Base-by-base conservation (phyloP, 2,888 invertebrate genomes). In the Aphodius granarius region DNA sequence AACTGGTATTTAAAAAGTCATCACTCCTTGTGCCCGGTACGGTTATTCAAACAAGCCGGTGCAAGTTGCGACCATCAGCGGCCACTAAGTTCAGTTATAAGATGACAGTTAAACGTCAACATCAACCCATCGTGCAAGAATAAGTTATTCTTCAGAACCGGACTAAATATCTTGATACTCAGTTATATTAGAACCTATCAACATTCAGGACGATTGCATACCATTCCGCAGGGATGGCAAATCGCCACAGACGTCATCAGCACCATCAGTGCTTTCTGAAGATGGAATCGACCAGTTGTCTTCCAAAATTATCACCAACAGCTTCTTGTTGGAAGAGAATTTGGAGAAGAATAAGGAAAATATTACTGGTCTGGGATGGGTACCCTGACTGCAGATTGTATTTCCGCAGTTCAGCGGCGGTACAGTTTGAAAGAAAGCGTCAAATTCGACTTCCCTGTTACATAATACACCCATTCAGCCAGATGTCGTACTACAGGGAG, bases 401-500 rank as follows among this genome's bases (percentile, higher is more conserved):
- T 62, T 80, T 86, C 17, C 82, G 86, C 17, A 87, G 87, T 76
- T 80, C 79, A 15, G 84, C 85, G 0, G 83, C 86, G 2, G 80
- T 87, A 3, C 79, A 81, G n/a, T 81, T 82, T n/a, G 87, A 87
- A 75, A 86, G 84, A 73, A 83, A 81, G 74, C 79, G 84, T 18
- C 87, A 87, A 23, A 81, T 81, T 17, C 82, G 83, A 5, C 17
- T 75, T 0, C 62, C 83, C 20, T 83, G 84, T 83, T 87, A 85
- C 84, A 76, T 85, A 17, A 83, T 87, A 77, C 87, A 87, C 78
- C 87, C 87, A 0, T 86, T 82, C 77, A 86, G 87, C 75, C 71
- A 71, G 16, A 73, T 80, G 3, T 68, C 68, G 5, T 62, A 77
- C 63, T 77, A 71, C 22, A 62, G 72, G 15, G 79, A 80, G 73